Conservation (phyloP, 2,888 invertebrate species). For the Thalpophila matura region DNA sequence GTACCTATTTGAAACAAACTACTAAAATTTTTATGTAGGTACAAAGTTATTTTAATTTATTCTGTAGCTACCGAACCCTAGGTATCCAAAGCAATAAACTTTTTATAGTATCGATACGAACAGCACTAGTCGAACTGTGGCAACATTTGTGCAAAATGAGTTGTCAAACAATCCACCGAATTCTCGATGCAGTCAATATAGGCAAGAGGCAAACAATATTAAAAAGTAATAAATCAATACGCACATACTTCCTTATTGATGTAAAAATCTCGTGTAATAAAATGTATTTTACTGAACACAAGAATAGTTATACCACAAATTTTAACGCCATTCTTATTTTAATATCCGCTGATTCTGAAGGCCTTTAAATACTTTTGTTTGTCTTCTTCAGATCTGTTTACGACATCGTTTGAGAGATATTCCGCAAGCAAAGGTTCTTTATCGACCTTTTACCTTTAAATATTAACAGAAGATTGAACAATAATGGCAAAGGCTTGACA, state of each 20-base stretch:
- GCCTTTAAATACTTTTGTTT: constrained; percentile 51
- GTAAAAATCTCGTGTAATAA: background rate
- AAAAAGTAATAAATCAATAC: background rate
- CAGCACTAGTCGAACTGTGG: too few relatives aligned
- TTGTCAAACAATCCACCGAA: too few relatives aligned
- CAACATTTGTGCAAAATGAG: too few relatives aligned
- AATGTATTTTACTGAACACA: background rate
- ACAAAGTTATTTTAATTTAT: too few relatives aligned
- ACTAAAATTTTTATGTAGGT: too few relatives aligned
- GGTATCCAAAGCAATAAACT: too few relatives aligned
- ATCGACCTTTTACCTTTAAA: constrained; percentile 36
- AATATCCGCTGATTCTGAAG: constrained; percentile 46
- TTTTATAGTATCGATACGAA: too few relatives aligned
- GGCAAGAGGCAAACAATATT: too few relatives aligned
- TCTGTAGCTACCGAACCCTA: too few relatives aligned
- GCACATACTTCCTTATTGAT: constrained; percentile 1
- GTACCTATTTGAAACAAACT: too few relatives aligned
- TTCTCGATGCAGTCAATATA: too few relatives aligned
- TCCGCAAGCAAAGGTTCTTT: constrained; percentile 25
- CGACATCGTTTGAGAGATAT: constrained; percentile 35
- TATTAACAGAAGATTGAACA: constrained; percentile 47
- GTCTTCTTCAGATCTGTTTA: constrained; percentile 41
- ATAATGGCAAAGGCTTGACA: constrained; percentile 29
- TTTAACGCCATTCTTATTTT: constrained; percentile 17
- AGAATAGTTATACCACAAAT: constrained; percentile 1